phyloP scores from a whole-genome alignment of 2,113 vertebrate genomes.

The Tor tambroides region DNA sequence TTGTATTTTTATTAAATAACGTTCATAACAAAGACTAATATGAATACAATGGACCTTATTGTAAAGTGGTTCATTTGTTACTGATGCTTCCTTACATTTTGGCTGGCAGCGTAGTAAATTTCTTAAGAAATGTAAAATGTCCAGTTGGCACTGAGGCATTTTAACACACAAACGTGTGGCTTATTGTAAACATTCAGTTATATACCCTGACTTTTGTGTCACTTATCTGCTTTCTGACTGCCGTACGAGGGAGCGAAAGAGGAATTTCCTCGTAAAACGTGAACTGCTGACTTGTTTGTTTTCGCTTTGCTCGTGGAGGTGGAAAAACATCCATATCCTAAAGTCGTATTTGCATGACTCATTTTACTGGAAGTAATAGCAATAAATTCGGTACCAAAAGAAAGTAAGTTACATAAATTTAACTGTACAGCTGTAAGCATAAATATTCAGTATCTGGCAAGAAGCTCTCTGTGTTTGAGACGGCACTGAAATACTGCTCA shows the following conservation, averaged over 20 bases:
- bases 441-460: constrained; percentile 46
- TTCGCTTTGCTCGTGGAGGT: constrained; percentile 27
- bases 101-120: too few species aligned
- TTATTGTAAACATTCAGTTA: background rate
- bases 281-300: constrained; percentile 59
- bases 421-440: constrained; percentile 53
- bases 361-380: constrained; percentile 56
- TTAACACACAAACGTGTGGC: constrained; percentile 3
- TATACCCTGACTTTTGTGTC: constrained; percentile 37
- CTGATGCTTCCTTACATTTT: too few species aligned
- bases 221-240: constrained; percentile 10
- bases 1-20: too few species aligned
- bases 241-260: constrained; percentile 31
- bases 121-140: constrained; percentile 5
- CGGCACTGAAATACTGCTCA: constrained; percentile 27
- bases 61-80: too few species aligned
- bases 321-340: constrained; percentile 46
- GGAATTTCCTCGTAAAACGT: constrained; percentile 34
- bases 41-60: too few species aligned
- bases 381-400: constrained; percentile 48
- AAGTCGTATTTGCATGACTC: constrained; percentile 57
- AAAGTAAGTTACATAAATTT: constrained; percentile 26
- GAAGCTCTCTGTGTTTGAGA: constrained; percentile 35
- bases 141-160: constrained; percentile 1
- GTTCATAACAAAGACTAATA: too few species aligned